Evolutionary conservation across 2,888 invertebrate species (phyloP), one percentile per base, ranked within the genome.

Genomic region (Cyrtodaria siliqua): DNA sequence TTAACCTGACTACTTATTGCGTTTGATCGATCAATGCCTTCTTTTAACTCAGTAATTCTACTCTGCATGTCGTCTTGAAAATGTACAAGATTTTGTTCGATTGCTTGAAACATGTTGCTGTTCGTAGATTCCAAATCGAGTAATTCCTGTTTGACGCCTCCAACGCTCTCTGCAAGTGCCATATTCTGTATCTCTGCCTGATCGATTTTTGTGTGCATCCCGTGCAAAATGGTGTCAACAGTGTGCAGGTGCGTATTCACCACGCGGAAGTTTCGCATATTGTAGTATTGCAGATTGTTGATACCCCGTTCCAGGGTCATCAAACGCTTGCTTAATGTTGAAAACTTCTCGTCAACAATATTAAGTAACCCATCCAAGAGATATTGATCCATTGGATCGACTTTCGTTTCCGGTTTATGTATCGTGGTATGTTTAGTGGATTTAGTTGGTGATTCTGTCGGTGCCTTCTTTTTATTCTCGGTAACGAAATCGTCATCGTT

Each of bases 291-390:
- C 26, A 90, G 61, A 33, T 79, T 85, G 55, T 86, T 89, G 2
- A 90, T 69, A 0, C 87, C 85, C 18, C 86, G 68, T 62, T 90
- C 89, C 47, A 89, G 57, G 2, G 84, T 70, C 18, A 83, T 76
- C 16, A 90, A 78, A 9, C 90, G 69, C 16, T 83, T 76, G 44
- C 82, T 87, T 18, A 90, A 59, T 0, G 88, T 86, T 52, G 86
- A 82, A 71, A 90, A 89, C 55, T 89, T 88, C 27, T 85, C 77
- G 66, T 89, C 90, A 0, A 90, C 86, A 12, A 87, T 87, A 16
- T 83, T 80, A 27, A 90, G 66, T 55, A 90, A 82, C 0, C 88
- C 85, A 6, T 77, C 82, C 2, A 88, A 24, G 2, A 88, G 79
- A 40, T 83, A 83, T 26, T 86, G 83, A 23, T 90, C 90, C n/a